These are phyloP conservation scores for Gallinago jamesoni DNA, from an alignment of 2,113 vertebrate species.

Conservation along the genomic window DNA sequence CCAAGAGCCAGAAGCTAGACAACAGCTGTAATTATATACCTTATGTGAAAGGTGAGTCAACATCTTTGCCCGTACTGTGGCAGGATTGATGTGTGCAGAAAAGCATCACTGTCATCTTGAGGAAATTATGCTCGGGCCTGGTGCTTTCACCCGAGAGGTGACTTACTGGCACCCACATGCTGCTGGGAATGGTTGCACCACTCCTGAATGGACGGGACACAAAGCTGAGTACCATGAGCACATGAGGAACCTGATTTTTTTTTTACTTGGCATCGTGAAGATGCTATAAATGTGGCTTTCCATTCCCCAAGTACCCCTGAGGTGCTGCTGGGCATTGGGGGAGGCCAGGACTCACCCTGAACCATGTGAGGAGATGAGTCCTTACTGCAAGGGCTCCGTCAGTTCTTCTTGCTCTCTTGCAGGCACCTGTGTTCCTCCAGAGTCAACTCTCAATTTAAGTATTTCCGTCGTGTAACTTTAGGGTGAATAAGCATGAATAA, in stretches of 20 bases:
- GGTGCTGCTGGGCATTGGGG: accelerated
- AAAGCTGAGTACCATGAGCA: background rate
- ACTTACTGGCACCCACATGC: accelerated
- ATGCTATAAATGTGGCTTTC: background rate
- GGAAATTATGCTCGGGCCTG: background rate
- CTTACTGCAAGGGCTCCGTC: accelerated
- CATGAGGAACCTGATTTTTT: accelerated
- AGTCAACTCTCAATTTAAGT: accelerated
- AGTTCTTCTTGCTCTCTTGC: background rate
- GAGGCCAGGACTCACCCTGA: background rate
- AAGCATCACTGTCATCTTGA: accelerated
- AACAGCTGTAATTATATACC: conserved; percentile 35
- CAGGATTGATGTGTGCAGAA: background rate
- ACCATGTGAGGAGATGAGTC: accelerated
- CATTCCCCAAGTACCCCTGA: accelerated
- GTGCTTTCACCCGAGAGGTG: background rate
- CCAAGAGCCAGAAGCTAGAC: background rate
- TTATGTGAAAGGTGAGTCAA: conserved; percentile 9
- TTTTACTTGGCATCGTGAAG: background rate
- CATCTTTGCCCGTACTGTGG: background rate
- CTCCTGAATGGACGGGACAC: accelerated
- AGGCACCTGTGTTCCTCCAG: no score
- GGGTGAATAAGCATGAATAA: background rate
- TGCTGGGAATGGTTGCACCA: background rate
- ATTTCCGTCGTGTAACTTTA: accelerated